Conservation (phyloP, 92 coral and sea anemone species). For the Pocillopora grandis region DNA sequence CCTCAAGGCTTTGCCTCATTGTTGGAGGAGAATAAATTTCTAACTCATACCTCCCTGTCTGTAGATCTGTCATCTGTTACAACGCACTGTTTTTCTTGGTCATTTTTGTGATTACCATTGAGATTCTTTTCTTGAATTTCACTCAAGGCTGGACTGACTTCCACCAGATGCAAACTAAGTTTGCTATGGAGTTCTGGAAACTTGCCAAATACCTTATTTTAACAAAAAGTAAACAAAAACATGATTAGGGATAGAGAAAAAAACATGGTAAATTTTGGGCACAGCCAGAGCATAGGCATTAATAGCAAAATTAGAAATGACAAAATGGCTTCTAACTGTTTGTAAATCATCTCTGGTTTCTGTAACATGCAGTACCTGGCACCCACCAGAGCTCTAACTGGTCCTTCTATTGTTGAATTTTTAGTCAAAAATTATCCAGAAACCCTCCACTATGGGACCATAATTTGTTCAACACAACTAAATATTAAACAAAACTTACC, state of each 20-base stretch:
- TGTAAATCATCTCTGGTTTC: neutral
- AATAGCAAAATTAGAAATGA: neutral
- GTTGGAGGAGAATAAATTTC: neutral
- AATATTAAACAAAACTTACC: conserved; percentile 35
- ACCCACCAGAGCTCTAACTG: too few species aligned
- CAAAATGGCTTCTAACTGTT: neutral
- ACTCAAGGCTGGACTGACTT: conserved; percentile 88
- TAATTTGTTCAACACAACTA: neutral
- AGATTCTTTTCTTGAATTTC: conserved; percentile 72
- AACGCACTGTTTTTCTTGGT: neutral
- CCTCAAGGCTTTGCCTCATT: too few species aligned
- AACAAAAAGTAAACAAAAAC: neutral
- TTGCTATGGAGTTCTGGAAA: conserved; percentile 68
- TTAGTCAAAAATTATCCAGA: too few species aligned
- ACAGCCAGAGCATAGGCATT: neutral
- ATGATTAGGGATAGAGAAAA: too few species aligned
- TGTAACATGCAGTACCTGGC: neutral
- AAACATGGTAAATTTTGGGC: neutral
- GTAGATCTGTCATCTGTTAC: neutral
- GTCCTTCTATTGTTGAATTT: too few species aligned
- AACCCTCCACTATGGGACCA: too few species aligned
- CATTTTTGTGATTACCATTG: conserved; percentile 32
- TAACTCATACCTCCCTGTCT: conserved; percentile 6
- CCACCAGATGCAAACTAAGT: conserved; percentile 75
- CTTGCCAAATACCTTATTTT: conserved; percentile 71